Base-by-base conservation (phyloP, 1,140 invertebrate species). In the Caenorhabditis inopinata region DNA sequence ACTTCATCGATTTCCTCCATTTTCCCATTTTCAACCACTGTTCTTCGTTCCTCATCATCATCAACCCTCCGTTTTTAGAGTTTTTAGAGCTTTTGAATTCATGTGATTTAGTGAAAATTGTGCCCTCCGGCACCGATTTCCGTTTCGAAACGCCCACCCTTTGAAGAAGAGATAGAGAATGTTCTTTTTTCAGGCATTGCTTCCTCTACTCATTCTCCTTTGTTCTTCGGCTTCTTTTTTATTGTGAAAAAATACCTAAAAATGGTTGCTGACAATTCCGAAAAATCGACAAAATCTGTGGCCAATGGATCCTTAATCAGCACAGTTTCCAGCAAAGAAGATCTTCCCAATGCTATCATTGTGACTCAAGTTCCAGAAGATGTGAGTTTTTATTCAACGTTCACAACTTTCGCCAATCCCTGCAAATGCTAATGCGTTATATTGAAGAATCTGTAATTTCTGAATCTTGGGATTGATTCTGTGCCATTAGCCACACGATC, bases 271-370 rank as follows among this genome's bases (percentile, higher is more conserved):
- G 58, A 68, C 23, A 68, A 68, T 18, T 68, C 58, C 32, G 58
- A 68, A 68, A 68, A 68, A 68, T 68, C 58, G 9, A 42, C 58
- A 9, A 68, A 68, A 68, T 68, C 58, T 11, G 58, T 68, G 7
- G 58, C 58, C 29, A 68, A 68, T 42, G 58, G 58, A 68, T 38
- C 32, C 9, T 68, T 68, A 18, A 68, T 68, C 32, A 68, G 58
- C 32, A 68, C 58, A 38, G 58, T 68, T 38, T 68, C 58, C 16
- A 78, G 86, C 18, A 87, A 88, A 74, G 83, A 85, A n/a, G 83
- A 86, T 23, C 78, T 87, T 45, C 86, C 86, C 14, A 88, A 87
- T 25, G 76, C 86, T 14, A 88, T 87, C 62, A 87, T 87, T 53
- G 84, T 87, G 25, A 85, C 81, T 16, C 81, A 88, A 45, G 87